A percentile compares a stretch with the other conserved stretches of the same genome.
These are phyloP conservation scores for Albula glossodonta DNA, from an alignment of 2,113 vertebrate genomes.

Conservation along the genomic window DNA sequence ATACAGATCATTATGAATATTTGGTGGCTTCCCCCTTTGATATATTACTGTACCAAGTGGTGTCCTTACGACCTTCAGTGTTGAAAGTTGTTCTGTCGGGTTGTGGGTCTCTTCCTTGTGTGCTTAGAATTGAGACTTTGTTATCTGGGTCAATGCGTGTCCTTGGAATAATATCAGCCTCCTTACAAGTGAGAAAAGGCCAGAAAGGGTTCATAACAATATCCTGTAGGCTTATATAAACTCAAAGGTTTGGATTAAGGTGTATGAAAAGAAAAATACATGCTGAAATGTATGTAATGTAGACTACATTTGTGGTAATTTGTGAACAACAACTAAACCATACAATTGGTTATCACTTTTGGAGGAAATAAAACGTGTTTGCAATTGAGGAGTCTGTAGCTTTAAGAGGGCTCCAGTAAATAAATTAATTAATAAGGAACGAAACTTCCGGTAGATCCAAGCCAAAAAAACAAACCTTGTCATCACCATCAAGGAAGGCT, in stretches of 20 bases:
- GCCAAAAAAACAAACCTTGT: conserved; percentile 15
- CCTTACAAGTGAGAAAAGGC: not conserved
- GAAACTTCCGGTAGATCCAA: conserved; percentile 44
- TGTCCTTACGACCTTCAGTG: not conserved
- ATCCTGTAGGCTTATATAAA: not conserved
- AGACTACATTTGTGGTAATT: not conserved
- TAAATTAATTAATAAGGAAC: conserved; percentile 18
- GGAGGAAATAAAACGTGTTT: not conserved
- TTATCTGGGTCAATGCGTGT: not conserved
- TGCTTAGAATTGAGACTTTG: not conserved
- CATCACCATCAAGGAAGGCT: conserved; percentile 15
- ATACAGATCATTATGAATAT: not conserved
- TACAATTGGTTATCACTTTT: not conserved
- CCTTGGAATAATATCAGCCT: not conserved
- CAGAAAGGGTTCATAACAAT: not conserved
- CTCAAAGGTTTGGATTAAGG: not conserved
- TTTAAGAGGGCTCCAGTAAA: conserved; percentile 24
- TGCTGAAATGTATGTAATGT: not conserved
- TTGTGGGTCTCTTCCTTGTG: not conserved
- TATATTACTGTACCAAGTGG: not conserved
- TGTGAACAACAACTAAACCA: not conserved
- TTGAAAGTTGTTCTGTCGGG: not conserved
- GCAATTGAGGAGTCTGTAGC: not conserved
- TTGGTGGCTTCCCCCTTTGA: not conserved
- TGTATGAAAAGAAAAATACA: not conserved